A percentile compares a stretch with the other conserved stretches of the same genome.
These are phyloP conservation scores for Alloscopus bannaensis DNA, from an alignment of 2,888 invertebrate species.

Conservation along the genomic window DNA sequence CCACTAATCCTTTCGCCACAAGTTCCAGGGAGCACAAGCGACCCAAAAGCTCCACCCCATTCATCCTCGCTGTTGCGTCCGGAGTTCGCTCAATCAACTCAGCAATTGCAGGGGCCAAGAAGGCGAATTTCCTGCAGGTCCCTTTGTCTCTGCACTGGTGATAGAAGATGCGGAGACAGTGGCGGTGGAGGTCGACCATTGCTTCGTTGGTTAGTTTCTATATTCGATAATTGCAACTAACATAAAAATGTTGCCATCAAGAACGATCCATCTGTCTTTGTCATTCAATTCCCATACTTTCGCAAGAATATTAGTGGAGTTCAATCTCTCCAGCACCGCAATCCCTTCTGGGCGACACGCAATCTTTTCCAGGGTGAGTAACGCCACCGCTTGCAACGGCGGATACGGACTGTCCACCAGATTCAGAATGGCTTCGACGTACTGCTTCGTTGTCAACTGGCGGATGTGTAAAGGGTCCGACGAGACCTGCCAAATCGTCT, in stretches of 20 bases:
- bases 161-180: conserved; percentile 60
- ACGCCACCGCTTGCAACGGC: conserved; percentile 64
- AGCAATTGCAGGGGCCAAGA: conserved; percentile 35
- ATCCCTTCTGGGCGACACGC: conserved; percentile 48
- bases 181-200: conserved; percentile 67
- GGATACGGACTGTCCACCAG: conserved; percentile 65
- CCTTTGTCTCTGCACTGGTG: conserved; percentile 30
- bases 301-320: conserved; percentile 51
- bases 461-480: conserved; percentile 69
- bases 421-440: conserved; percentile 48
- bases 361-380: conserved; percentile 65
- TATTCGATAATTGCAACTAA: neutral
- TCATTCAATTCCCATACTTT: conserved; percentile 51
- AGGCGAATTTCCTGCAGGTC: conserved; percentile 32
- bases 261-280: too few species aligned
- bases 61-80: conserved; percentile 29
- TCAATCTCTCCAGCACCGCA: conserved; percentile 49
- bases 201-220: conserved; percentile 64
- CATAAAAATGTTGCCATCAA: too few species aligned
- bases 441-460: conserved; percentile 40
- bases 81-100: conserved; percentile 50
- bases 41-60: conserved; percentile 50
- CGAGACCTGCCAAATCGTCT: conserved; percentile 66
- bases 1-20: conserved; percentile 49
- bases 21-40: conserved; percentile 35